phyloP scores from a whole-genome alignment of 2,113 vertebrate genomes.

The Diadophis punctatus region DNA sequence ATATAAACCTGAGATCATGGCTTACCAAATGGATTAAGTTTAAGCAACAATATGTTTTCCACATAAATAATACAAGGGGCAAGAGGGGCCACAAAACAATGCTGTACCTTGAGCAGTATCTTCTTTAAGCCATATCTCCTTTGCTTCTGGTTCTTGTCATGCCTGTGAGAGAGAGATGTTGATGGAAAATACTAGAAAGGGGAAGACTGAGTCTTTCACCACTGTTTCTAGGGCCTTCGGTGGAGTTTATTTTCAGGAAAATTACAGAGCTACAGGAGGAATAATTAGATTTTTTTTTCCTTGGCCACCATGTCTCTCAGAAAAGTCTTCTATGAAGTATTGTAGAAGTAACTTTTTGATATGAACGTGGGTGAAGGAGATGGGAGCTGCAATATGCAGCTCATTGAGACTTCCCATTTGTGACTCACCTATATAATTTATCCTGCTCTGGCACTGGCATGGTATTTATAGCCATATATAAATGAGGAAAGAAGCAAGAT shows the following conservation, averaged over 20 bases:
- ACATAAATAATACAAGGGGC: background rate
- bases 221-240: background rate
- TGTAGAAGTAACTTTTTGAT: background rate
- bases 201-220: background rate
- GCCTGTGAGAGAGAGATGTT: background rate
- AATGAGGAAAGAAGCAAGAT: background rate
- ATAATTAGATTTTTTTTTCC: background rate
- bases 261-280: background rate
- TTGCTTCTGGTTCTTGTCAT: background rate
- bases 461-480: background rate
- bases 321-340: background rate
- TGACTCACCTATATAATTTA: background rate
- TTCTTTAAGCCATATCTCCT: background rate
- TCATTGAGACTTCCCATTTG: background rate
- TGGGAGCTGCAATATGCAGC: background rate
- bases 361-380: background rate
- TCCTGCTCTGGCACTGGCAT: background rate
- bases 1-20: background rate
- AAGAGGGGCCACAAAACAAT: background rate
- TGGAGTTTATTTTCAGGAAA: background rate
- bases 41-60: background rate
- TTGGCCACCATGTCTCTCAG: background rate
- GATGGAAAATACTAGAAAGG: background rate
- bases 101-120: background rate
- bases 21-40: background rate